phyloP scores from a whole-genome alignment of 1,140 invertebrate genomes.

The Drosophila rufa region DNA sequence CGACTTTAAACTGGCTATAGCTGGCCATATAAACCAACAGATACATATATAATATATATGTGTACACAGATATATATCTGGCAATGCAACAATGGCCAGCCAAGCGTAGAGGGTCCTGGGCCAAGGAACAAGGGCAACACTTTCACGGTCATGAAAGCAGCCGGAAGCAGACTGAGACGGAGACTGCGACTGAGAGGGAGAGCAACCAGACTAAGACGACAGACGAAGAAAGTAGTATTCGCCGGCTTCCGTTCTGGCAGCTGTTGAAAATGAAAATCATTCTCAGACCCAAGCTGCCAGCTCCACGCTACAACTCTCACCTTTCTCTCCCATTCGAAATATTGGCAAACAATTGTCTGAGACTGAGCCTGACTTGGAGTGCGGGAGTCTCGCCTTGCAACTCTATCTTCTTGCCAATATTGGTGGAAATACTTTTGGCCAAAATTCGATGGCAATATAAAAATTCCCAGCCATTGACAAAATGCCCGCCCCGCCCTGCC shows the following conservation, averaged over 20 bases:
- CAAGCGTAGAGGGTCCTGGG: conserved; percentile 45
- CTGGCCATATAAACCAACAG: background rate
- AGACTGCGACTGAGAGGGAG: conserved; percentile 1
- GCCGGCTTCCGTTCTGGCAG: conserved; percentile 65
- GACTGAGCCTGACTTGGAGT: background rate
- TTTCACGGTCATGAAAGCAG: conserved; percentile 68
- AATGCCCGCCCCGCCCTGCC: conserved; percentile 15
- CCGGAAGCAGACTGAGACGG: conserved; percentile 49
- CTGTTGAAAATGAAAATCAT: conserved; percentile 77
- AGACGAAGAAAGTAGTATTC: conserved; percentile 70
- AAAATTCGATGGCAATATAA: conserved; percentile 72
- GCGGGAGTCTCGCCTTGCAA: conserved; percentile 5
- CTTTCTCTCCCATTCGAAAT: conserved; percentile 31
- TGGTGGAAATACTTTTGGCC: conserved; percentile 56
- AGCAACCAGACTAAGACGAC: conserved; percentile 50
- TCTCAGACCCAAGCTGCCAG: conserved; percentile 16
- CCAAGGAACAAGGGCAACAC: conserved; percentile 47
- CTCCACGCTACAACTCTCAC: background rate
- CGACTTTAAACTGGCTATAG: conserved; percentile 64
- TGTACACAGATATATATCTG: conserved; percentile 33
- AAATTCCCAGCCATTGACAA: conserved; percentile 69
- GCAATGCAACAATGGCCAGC: conserved; percentile 64
- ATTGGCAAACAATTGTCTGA: conserved; percentile 58
- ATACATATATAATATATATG: conserved; percentile 13
- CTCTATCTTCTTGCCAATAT: conserved; percentile 50